Percentiles rank a stretch among this genome's conserved stretches.
phyloP scores from a whole-genome alignment of 2,888 invertebrate species.

The Aphidoletes aphidimyza region DNA sequence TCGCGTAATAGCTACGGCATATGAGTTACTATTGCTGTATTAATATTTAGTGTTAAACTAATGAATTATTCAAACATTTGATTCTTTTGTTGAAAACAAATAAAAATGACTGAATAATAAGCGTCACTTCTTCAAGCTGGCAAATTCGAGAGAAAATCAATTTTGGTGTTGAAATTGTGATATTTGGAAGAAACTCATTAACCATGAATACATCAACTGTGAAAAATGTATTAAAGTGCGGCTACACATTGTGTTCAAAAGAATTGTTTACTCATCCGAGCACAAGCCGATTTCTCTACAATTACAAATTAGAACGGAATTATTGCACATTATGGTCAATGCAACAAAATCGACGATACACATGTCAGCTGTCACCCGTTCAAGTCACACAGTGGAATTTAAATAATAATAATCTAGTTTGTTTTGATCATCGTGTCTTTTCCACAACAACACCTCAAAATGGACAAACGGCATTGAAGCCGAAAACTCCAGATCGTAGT shows the following conservation, averaged over 20 bases:
- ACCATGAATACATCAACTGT: neutral
- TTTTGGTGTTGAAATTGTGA: neutral
- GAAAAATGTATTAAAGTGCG: neutral
- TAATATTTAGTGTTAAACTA: neutral
- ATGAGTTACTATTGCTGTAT: neutral
- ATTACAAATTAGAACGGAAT: neutral
- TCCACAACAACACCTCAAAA: neutral
- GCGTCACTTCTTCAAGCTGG: neutral
- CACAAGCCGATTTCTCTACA: neutral
- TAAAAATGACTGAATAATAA: slow-evolving; percentile 27
- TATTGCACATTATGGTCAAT: neutral
- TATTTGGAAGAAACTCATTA: neutral
- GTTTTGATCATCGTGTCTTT: neutral
- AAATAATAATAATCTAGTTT: neutral
- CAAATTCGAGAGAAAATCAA: neutral
- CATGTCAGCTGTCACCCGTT: neutral
- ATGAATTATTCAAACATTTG: neutral
- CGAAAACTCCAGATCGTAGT: neutral
- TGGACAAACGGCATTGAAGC: neutral
- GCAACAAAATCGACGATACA: neutral
- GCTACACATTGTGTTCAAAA: neutral
- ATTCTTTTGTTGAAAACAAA: neutral
- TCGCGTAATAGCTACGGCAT: neutral
- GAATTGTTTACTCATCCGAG: neutral
- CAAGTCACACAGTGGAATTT: neutral